Conservation (phyloP, 2,797 vertebrate genomes). For the Sebastiscus tertius region DNA sequence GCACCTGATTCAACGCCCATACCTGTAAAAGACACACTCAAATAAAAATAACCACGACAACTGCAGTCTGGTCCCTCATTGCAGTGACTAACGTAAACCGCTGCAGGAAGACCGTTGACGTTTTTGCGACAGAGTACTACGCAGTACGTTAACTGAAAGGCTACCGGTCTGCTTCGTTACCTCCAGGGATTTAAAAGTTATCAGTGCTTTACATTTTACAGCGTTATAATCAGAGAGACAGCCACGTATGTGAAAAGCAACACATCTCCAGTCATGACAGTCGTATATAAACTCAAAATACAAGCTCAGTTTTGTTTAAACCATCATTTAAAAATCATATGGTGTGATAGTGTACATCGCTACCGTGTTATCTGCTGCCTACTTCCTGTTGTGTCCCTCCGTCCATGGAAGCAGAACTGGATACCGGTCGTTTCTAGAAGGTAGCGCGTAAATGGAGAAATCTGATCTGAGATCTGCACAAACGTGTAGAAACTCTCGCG, state of each 20-base stretch:
- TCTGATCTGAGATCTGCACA: no score
- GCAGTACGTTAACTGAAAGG: not conserved
- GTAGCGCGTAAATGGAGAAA: no score
- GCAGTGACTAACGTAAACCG: conserved; percentile 62
- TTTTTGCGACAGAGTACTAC: conserved; percentile 66
- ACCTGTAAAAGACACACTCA: conserved; percentile 72
- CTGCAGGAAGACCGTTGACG: conserved; percentile 2
- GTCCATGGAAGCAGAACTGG: not conserved
- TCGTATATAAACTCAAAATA: not conserved
- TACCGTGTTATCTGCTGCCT: not conserved
- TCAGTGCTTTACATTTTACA: not conserved
- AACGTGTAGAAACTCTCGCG: no score
- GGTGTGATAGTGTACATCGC: not conserved
- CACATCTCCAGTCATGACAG: rapidly evolving
- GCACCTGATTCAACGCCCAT: not conserved
- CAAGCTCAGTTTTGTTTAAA: rapidly evolving
- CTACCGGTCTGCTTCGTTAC: not conserved
- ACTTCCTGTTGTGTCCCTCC: conserved; percentile 42
- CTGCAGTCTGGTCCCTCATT: conserved; percentile 47
- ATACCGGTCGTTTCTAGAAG: not conserved
- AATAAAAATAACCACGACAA: conserved; percentile 21
- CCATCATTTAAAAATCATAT: not conserved
- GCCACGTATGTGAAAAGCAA: rapidly evolving
- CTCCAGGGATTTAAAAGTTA: not conserved
- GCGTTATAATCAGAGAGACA: rapidly evolving